Base-by-base conservation (phyloP, 2,888 invertebrate genomes). In the Thymelicus sylvestris region DNA sequence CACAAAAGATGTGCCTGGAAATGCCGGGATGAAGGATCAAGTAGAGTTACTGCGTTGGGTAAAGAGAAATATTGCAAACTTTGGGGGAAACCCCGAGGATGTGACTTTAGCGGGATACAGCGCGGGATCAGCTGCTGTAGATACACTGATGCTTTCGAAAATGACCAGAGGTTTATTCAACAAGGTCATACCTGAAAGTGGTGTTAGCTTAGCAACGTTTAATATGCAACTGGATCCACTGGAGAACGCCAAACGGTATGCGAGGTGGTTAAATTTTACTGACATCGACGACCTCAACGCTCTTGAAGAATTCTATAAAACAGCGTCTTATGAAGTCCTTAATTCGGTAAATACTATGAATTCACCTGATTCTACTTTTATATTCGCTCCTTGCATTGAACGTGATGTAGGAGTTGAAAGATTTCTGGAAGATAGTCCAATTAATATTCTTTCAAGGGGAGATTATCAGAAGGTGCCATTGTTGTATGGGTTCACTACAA, bases 11-110 rank as follows among this genome's bases (percentile, higher is more conserved):
- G 80, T 77, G 52, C 89, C 89, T 1, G 89, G 89, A 1, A 89
- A 90, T 64, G 89, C 88, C 6, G 89, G 89, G 6, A 79, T 89
- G 80, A 89, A 89, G 73, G 89, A 90, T 70, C 87, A 87, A 73
- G 81, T 89, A 2, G 83, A 84, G 0, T 73, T 85, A 24, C 77
- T 89, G 10, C 72, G 74, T 6, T 77, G 75, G 77, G 75, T 77
- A 0, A 79, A 85, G 31, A 77, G 75, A 10, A 88, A 89, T 69
- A 88, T 89, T 60, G 86, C 78, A 0, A 78, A 67, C 3, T 89
- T 86, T 55, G 86, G 87, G 13, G 89, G 89, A 1, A 84, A 89
- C 15, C 84, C 89, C 24, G 72, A 86, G 19, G 87, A 90, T 67
- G 82, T 90, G 0, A 88, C 87, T 2, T 72, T 90, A 39, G 74